phyloP scores from a whole-genome alignment of 2,797 vertebrate genomes.

The Mus spretus region DNA sequence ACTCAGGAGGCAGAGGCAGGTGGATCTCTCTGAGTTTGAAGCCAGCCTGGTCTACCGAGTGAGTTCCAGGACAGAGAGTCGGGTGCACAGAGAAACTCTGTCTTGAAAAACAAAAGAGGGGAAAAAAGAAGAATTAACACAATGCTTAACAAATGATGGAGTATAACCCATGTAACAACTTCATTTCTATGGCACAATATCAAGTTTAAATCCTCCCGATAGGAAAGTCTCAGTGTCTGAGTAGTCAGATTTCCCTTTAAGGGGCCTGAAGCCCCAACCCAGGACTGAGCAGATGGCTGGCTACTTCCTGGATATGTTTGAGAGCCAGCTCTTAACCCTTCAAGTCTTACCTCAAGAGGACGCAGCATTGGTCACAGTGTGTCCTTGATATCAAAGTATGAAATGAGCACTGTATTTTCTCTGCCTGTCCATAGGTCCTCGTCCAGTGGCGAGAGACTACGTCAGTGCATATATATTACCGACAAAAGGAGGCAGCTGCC shows the following conservation, averaged over 20 bases:
- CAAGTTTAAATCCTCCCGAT: background rate
- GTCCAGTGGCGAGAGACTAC: slow-evolving; percentile 90
- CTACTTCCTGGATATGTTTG: background rate
- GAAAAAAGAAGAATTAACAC: background rate
- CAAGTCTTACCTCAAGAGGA: fast-evolving
- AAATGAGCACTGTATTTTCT: background rate
- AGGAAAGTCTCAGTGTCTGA: background rate
- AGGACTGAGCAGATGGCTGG: background rate
- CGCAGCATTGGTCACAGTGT: fast-evolving
- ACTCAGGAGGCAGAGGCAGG: background rate
- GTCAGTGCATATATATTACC: slow-evolving; percentile 74
- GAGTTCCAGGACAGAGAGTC: background rate
- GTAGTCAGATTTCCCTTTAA: background rate
- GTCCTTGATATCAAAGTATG: background rate
- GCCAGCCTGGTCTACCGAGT: background rate
- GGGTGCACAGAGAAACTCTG: background rate
- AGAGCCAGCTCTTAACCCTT: fast-evolving
- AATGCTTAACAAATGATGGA: background rate
- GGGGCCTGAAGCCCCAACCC: background rate
- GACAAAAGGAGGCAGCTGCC: slow-evolving; percentile 87
- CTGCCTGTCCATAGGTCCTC: slow-evolving; percentile 84
- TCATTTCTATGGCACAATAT: no score
- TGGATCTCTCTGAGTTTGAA: background rate
- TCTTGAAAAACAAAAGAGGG: fast-evolving
- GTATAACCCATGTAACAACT: background rate